Percentiles rank a stretch among this genome's conserved stretches.
phyloP scores from a whole-genome alignment of 1,140 invertebrate species.

The Trigoniulus corallinus region DNA sequence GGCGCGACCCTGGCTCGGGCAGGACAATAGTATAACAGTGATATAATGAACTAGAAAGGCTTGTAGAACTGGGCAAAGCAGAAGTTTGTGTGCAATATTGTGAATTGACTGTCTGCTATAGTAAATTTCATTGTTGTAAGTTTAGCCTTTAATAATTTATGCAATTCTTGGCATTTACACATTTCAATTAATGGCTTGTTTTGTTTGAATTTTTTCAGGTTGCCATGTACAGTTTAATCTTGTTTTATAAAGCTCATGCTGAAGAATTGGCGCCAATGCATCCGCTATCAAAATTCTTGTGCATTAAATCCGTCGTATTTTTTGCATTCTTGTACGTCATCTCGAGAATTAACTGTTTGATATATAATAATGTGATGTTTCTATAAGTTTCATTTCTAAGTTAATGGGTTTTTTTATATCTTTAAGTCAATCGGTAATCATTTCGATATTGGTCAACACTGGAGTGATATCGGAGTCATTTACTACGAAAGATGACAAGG shows the following conservation, averaged over 20 bases:
- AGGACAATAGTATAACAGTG: too few relatives aligned
- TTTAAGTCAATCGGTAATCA: conserved; percentile 76
- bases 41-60: too few relatives aligned
- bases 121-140: too few relatives aligned
- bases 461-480: conserved; percentile 52
- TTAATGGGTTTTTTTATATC: conserved; percentile 14
- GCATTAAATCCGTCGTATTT: conserved; percentile 94
- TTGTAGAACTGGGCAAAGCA: too few relatives aligned
- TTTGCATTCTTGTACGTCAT: conserved; percentile 90
- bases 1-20: too few relatives aligned
- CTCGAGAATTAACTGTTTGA: conserved; percentile 3
- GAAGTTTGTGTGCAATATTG: too few relatives aligned
- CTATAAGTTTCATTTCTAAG: conserved; percentile 12
- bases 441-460: conserved; percentile 67
- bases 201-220: conserved; percentile 20
- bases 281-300: conserved; percentile 89
- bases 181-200: too few relatives aligned
- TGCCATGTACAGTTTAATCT: conserved; percentile 87
- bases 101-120: too few relatives aligned
- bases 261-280: conserved; percentile 76
- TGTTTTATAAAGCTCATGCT: conserved; percentile 81
- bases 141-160: too few relatives aligned
- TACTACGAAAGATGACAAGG: conserved; percentile 41
- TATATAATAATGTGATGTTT: background rate
- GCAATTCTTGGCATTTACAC: too few relatives aligned